Evolutionary conservation across 2,113 vertebrate genomes (phyloP), one percentile per base, ranked within the genome.

Genomic region (Ornithorhynchus anatinus): DNA sequence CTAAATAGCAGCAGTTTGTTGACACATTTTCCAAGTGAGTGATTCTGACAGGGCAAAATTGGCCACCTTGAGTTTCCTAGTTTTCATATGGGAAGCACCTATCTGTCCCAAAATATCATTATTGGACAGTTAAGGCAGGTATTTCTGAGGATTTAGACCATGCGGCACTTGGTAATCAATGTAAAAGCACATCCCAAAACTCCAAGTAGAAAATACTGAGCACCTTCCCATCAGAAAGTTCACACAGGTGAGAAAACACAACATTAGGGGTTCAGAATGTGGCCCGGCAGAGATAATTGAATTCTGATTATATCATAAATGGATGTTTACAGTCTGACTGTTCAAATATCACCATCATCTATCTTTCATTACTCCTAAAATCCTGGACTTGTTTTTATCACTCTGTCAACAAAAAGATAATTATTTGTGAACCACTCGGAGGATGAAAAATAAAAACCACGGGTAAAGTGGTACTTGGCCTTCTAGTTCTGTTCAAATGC

Each of bases 361-460:
- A 35, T 50, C 57, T 60, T 66, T 20, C 11, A 51, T 47, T 62
- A 35, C 10, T 39, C n/a, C 14, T 59, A 59, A 69, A 1, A 48
- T 59, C 42, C 33, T 66, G 31, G 63, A 33, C 13, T 67, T 4
- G 6, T 22, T 51, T 66, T 37, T 60, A 63, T 8, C 42, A 50
- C 25, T 43, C 22, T 23, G 23, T 33, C 48, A 65, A 12, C 40
- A 2, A 12, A 77, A 74, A 43, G 25, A 35, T 23, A 64, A 60
- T 69, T 19, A 69, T 8, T 14, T 76, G 51, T 22, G 72, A 33
- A 63, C 73, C 60, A 48, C 78, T 67, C 72, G 29, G 14, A 10
- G 33, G 19, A 68, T 61, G 53, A 64, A 31, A 69, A 67, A 58
- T 51, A 51, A 59, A 66, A 75, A 23, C 45, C 63, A 50, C 29